A percentile compares a stretch with the other conserved stretches of the same genome.
These are phyloP conservation scores for Stichopus chloronotus DNA, from an alignment of 35 echinoderm and acorn worm genomes.

Conservation along the genomic window DNA sequence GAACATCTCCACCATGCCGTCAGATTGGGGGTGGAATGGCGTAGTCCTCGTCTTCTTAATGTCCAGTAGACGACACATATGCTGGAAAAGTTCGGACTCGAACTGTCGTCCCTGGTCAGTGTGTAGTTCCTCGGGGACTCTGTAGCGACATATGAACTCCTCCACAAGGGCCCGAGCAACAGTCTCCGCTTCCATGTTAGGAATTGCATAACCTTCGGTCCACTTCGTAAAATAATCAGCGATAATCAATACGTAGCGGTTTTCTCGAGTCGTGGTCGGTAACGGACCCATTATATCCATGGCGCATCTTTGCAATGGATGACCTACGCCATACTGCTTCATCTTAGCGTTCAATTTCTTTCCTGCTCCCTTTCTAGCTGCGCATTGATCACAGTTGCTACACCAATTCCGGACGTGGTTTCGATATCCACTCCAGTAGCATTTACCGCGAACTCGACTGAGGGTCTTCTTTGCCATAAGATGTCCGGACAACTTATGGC, in stretches of 20 bases:
- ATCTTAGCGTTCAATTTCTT: no score
- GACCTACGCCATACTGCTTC: no score
- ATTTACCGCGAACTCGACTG: no score
- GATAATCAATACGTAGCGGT: neutral
- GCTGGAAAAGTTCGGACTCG: conserved; percentile 62
- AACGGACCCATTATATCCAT: no score
- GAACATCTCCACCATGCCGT: conserved; percentile 73
- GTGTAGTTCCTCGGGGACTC: conserved; percentile 64
- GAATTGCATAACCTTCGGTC: conserved; percentile 61
- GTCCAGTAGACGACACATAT: conserved; percentile 58
- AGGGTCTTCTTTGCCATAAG: no score
- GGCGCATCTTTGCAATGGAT: no score
- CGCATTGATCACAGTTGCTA: no score
- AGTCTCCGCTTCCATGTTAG: conserved; percentile 69
- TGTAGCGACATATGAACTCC: conserved; percentile 62
- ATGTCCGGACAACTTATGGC: conserved; percentile 16
- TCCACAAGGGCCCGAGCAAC: conserved; percentile 61
- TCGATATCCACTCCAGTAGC: no score
- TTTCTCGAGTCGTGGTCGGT: no score
- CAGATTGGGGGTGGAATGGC: conserved; percentile 64
- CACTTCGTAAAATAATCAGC: conserved; percentile 49
- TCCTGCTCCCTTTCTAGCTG: no score
- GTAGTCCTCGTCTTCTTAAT: conserved; percentile 61
- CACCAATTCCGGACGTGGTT: no score
- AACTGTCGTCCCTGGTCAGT: conserved; percentile 72